Percentiles rank a stretch among this genome's conserved stretches.
Conservation (phyloP, 1,140 invertebrate genomes). For the Brachystomella parvula region DNA sequence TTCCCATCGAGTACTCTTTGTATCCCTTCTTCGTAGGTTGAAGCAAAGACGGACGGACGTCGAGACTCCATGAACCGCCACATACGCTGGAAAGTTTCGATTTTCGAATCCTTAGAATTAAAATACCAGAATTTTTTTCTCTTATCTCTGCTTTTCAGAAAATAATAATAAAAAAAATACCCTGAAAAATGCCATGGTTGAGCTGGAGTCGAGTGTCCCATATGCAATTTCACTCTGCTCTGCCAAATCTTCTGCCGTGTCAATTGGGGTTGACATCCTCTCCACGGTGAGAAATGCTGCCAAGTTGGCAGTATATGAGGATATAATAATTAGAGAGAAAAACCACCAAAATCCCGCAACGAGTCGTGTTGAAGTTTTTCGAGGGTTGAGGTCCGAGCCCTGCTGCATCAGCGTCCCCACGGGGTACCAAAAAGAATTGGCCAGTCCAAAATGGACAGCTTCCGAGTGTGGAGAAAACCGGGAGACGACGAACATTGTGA, state of each 20-base stretch:
- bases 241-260: slow-evolving; percentile 68
- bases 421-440: slow-evolving; percentile 45
- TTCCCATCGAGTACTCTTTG: slow-evolving; percentile 63
- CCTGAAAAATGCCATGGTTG: slow-evolving; percentile 74
- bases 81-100: slow-evolving; percentile 79
- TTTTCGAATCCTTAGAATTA: slow-evolving; percentile 60
- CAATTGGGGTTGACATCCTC: slow-evolving; percentile 76
- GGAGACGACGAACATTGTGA: slow-evolving; percentile 75
- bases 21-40: slow-evolving; percentile 69
- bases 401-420: slow-evolving; percentile 92
- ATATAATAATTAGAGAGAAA: slow-evolving; percentile 79
- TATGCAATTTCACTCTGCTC: slow-evolving; percentile 74
- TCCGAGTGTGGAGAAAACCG: slow-evolving; percentile 66
- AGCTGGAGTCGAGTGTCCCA: slow-evolving; percentile 67
- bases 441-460: slow-evolving; percentile 32
- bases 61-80: slow-evolving; percentile 68
- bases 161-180: slow-evolving; percentile 44
- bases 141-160: neutral
- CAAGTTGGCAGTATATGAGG: slow-evolving; percentile 71
- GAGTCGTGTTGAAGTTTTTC: slow-evolving; percentile 42
- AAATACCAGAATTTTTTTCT: neutral
- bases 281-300: slow-evolving; percentile 81
- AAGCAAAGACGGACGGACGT: slow-evolving; percentile 62
- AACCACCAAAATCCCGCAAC: slow-evolving; percentile 50
- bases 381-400: slow-evolving; percentile 78